phyloP scores from a whole-genome alignment of 2,797 vertebrate species.

The Octomys mimax region DNA sequence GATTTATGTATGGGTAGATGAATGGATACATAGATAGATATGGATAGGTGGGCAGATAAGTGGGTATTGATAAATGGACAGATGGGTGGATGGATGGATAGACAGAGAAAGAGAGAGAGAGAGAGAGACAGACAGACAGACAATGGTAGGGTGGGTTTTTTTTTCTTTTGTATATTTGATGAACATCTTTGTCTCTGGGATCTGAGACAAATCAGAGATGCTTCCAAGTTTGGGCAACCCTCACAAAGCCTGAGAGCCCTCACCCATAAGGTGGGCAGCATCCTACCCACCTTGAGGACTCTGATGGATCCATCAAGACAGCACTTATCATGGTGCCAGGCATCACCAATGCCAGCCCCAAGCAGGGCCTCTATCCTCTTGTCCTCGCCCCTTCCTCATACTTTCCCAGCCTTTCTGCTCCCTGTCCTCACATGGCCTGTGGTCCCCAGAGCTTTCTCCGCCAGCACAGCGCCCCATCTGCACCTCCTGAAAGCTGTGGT shows the following conservation, averaged over 20 bases:
- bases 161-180: not conserved
- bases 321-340: too few relatives aligned
- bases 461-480: not conserved
- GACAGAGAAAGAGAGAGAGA: too few relatives aligned
- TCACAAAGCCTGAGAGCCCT: not conserved
- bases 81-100: not conserved
- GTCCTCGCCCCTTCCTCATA: not conserved
- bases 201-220: not conserved
- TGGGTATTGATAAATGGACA: not conserved
- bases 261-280: not conserved
- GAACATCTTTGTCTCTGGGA: not conserved
- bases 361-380: rapidly evolving
- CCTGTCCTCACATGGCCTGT: not conserved
- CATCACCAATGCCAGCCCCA: not conserved
- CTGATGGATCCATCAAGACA: not conserved
- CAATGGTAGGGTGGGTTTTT: not conserved
- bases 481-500: rapidly evolving
- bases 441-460: not conserved
- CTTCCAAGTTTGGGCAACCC: not conserved
- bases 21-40: not conserved
- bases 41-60: too few relatives aligned
- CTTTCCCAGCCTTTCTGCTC: not conserved
- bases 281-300: too few relatives aligned
- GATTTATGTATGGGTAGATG: not conserved
- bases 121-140: not conserved